A percentile compares a stretch with the other conserved stretches of the same genome.
These are phyloP conservation scores for Crenichthys baileyi DNA, from an alignment of 2,797 vertebrate species.

Conservation along the genomic window DNA sequence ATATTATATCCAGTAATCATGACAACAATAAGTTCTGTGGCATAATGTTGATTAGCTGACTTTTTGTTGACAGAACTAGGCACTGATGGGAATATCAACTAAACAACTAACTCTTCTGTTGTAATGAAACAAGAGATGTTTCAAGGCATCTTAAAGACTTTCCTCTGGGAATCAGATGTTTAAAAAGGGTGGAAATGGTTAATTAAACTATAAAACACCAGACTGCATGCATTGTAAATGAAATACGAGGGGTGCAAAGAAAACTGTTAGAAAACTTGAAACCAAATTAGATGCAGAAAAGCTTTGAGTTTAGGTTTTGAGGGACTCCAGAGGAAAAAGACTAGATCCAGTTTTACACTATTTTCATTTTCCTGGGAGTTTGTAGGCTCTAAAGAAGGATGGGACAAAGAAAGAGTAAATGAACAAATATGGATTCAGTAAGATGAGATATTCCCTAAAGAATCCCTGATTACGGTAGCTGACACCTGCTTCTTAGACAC, in stretches of 20 bases:
- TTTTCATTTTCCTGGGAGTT: constrained; percentile 40
- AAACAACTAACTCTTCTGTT: constrained; percentile 37
- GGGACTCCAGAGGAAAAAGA: constrained; percentile 7
- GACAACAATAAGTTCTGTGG: constrained; percentile 48
- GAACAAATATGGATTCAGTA: constrained; percentile 42
- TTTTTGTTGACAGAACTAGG: constrained; percentile 38
- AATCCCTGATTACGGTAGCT: constrained; percentile 23
- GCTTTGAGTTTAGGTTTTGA: constrained; percentile 7
- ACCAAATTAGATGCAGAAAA: not conserved
- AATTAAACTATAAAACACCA: not conserved
- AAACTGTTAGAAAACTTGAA: not conserved
- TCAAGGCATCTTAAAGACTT: constrained; percentile 15
- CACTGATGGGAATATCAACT: constrained; percentile 45
- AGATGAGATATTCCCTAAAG: constrained; percentile 23
- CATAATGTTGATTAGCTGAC: constrained; percentile 67
- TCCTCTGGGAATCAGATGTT: not conserved
- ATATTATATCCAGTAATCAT: constrained; percentile 65
- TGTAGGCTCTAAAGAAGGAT: constrained; percentile 8
- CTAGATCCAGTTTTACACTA: not conserved
- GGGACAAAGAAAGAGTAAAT: not conserved
- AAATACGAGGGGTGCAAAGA: not conserved
- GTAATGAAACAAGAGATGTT: constrained; percentile 29
- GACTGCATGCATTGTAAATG: not conserved
- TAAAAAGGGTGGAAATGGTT: not conserved
- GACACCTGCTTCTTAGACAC: constrained; percentile 36